A percentile compares a stretch with the other conserved stretches of the same genome.
phyloP scores from a whole-genome alignment of 92 coral and sea anemone genomes.

The Actinostola sp. region DNA sequence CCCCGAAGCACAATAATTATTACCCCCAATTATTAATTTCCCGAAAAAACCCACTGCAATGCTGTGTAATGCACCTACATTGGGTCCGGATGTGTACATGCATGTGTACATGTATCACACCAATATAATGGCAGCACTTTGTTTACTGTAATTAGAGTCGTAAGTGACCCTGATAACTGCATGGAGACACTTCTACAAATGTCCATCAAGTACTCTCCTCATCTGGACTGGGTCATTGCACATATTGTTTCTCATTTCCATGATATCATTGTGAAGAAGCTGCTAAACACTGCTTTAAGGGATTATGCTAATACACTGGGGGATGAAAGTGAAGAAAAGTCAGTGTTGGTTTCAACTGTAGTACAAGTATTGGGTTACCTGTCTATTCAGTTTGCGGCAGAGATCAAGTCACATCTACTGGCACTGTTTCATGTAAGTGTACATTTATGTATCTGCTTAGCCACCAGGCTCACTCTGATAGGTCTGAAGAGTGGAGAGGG shows the following conservation, averaged over 20 bases:
- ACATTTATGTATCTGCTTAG: neutral
- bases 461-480: neutral
- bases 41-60: too few species aligned
- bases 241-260: slow-evolving; percentile 97
- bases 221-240: slow-evolving; percentile 96
- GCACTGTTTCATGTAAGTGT: slow-evolving; percentile 81
- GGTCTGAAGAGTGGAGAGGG: too few species aligned
- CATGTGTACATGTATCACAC: neutral
- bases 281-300: slow-evolving; percentile 83
- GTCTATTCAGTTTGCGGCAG: slow-evolving; percentile 87
- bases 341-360: slow-evolving; percentile 83
- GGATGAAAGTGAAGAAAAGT: slow-evolving; percentile 66
- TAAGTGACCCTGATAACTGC: slow-evolving; percentile 79
- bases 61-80: too few species aligned
- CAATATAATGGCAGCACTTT: too few species aligned
- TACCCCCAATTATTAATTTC: too few species aligned
- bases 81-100: too few species aligned
- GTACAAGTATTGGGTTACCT: slow-evolving; percentile 85
- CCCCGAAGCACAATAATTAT: too few species aligned
- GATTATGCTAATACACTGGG: slow-evolving; percentile 69
- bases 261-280: slow-evolving; percentile 81
- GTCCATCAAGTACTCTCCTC: slow-evolving; percentile 93
- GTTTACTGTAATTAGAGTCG: slow-evolving; percentile 32
- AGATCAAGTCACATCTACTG: slow-evolving; percentile 73
- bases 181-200: slow-evolving; percentile 88